Evolutionary conservation across 2,888 invertebrate species (phyloP), one percentile per base, ranked within the genome.

Genomic region (Piscicola geometra): DNA sequence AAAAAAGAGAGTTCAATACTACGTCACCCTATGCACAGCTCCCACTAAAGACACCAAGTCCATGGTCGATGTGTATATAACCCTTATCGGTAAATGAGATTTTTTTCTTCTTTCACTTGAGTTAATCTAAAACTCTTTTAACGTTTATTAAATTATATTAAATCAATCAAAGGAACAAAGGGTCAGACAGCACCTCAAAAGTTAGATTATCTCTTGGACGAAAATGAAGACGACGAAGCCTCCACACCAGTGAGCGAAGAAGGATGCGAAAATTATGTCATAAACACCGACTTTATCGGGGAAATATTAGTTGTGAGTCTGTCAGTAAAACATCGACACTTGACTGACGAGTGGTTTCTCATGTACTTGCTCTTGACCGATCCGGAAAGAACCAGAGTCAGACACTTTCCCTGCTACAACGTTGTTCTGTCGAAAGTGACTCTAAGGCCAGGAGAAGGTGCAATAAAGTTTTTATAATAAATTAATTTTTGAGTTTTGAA

Each of bases 301-400:
- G 79, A 80, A 30, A 52, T 80, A 18, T 68, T 80, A 67, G 76
- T 79, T 9, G 68, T 80, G 30, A 79, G 78, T 52, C 30, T 80
- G 50, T 73, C 77, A 0, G 79, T 80, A 33, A 52, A 79, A 30
- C 80, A 80, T 68, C 67, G 80, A 47, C 78, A 78, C 67, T 71
- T 80, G 0, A 79, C 80, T n/a, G 79, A 78, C 52, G 78, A 79
- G 60, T 80, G 79, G 79, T 79, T 78, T 66, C 76, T 80, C 25
- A 74, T 78, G 0, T 80, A 77, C 64, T 75, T 80, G 52, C 76
- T 75, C 15, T 67, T 80, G 25, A 69, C 79, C 12, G 77, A 78
- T 41, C 56, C 78, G 21, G 74, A 74, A 25, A 68, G 73, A 21
- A 41, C 66, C 5, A 33, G 47, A n/a, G 77, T 77, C n/a, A 75